phyloP scores from a whole-genome alignment of 92 coral and sea anemone species.

The Porites lobata region DNA sequence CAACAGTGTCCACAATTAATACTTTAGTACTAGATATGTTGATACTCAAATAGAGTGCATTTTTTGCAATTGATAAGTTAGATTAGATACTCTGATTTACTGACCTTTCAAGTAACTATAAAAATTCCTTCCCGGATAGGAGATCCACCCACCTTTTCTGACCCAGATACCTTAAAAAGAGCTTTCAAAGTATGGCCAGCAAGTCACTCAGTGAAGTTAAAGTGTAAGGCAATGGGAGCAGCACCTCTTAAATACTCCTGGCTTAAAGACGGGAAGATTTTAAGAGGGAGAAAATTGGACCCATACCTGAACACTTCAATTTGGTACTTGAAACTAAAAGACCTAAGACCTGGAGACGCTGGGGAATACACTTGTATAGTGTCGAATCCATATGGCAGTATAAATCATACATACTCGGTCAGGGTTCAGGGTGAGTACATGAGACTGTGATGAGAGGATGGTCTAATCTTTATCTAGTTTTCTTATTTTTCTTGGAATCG shows the following conservation, averaged over 20 bases:
- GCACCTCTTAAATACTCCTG: slow-evolving; percentile 85
- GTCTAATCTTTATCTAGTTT: too few relatives aligned
- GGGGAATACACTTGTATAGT: slow-evolving; percentile 94
- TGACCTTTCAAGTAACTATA: too few relatives aligned
- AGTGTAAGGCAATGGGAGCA: slow-evolving; percentile 83
- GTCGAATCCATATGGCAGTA: slow-evolving; percentile 86
- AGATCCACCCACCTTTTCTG: slow-evolving; percentile 61
- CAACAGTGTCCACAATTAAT: too few relatives aligned
- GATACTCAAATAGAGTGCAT: too few relatives aligned
- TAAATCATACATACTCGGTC: slow-evolving; percentile 89
- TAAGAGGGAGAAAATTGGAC: slow-evolving; percentile 73
- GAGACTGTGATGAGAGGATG: too few relatives aligned
- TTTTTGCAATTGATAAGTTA: too few relatives aligned
- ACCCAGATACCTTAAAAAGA: slow-evolving; percentile 63
- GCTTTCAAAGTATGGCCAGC: slow-evolving; percentile 91
- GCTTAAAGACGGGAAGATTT: slow-evolving; percentile 84
- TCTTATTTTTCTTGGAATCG: too few relatives aligned
- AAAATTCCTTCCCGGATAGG: not conserved
- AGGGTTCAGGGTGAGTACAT: slow-evolving; percentile 83
- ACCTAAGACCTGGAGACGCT: slow-evolving; percentile 79
- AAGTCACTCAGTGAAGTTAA: slow-evolving; percentile 71
- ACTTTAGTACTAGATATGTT: too few relatives aligned
- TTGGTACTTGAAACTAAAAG: slow-evolving; percentile 85
- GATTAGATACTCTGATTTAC: too few relatives aligned
- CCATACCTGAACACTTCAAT: slow-evolving; percentile 84